Percentiles rank a stretch among this genome's conserved stretches.
Conservation (phyloP, 2,888 invertebrate species). For the Stegana nigrithorax region DNA sequence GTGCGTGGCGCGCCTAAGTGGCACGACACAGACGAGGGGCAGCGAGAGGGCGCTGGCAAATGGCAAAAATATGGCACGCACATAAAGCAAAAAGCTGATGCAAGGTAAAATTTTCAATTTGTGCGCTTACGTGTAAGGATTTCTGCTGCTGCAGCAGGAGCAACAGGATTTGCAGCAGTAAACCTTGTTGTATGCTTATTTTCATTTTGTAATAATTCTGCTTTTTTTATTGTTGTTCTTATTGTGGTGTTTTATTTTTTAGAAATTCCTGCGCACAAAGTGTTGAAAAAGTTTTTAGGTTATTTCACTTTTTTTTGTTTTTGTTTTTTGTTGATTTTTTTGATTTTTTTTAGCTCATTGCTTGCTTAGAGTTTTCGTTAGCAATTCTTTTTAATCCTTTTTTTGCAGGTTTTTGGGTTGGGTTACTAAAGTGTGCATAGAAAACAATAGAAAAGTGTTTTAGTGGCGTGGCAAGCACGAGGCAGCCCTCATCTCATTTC, state of each 20-base stretch:
- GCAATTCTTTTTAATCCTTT: neutral
- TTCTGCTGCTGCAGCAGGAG: neutral
- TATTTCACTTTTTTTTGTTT: slow-evolving; percentile 7
- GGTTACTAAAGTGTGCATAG: neutral
- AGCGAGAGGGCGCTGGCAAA: no score
- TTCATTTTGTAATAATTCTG: neutral
- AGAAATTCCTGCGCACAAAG: neutral
- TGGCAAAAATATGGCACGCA: no score
- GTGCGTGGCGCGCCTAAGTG: neutral
- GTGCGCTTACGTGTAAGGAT: no score
- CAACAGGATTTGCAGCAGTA: neutral
- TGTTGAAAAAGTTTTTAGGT: slow-evolving; percentile 16
- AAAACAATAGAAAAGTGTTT: slow-evolving; percentile 19
- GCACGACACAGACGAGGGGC: no score
- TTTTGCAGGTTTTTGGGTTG: neutral
- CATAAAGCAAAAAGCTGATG: slow-evolving; percentile 6
- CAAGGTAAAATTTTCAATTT: neutral
- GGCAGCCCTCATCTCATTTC: neutral
- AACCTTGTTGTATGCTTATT: neutral
- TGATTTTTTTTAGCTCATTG: neutral
- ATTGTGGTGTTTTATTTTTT: neutral
- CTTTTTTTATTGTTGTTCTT: neutral
- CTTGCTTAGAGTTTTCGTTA: neutral
- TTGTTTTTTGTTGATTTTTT: neutral
- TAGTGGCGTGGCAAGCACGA: neutral